Base-by-base conservation (phyloP, 2,888 invertebrate genomes). In the Poecilus cupreus region DNA sequence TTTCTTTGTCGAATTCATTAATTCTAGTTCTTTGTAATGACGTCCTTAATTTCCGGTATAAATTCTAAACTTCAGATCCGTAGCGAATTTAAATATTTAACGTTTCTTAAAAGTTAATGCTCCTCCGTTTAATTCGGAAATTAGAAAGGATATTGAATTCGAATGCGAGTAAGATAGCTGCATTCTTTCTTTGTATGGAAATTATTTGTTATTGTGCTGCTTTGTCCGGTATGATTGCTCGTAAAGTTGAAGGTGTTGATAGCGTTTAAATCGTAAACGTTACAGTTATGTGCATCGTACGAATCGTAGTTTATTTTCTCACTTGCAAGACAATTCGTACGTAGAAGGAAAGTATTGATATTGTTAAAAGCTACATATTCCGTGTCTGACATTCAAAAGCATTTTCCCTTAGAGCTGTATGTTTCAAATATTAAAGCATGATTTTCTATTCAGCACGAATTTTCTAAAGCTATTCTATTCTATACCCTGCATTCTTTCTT, bases 21-120 rank as follows among this genome's bases (percentile, higher is more conserved):
- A 77, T 77, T 77, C 77, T 77, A 77, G 39, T 77, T 77, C 77
- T 77, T 77, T 60, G 46, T 77, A 77, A 77, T 64, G 77, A 77
- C 77, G 39, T 20, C 16, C 77, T 64, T 77, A 77, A 77, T 77
- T 77, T 77, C 77, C 77, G 77, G 77, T 43, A 77, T 77, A 77
- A 77, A 77, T 77, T 77, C 60, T 77, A 77, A 77, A 77, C 77
- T 77, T 60, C 64, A 76, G 43, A 51, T 74, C 74, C 51, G 51
- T 24, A n/a, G 64, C 43, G 43, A 60, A 43, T 77, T 77, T 77
- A 77, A 77, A 77, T 77, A 77, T 77, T 77, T 64, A 77, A 13
- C 60, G 22, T 77, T 77, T 64, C 64, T 77, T 77, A 43, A 60
- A 77, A 64, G 60, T 64, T 76, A 76, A 76, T 76, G 76, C 32